Evolutionary conservation across 2,113 vertebrate genomes (phyloP), one percentile per base, ranked within the genome.

Genomic region (Microtus montanus): DNA sequence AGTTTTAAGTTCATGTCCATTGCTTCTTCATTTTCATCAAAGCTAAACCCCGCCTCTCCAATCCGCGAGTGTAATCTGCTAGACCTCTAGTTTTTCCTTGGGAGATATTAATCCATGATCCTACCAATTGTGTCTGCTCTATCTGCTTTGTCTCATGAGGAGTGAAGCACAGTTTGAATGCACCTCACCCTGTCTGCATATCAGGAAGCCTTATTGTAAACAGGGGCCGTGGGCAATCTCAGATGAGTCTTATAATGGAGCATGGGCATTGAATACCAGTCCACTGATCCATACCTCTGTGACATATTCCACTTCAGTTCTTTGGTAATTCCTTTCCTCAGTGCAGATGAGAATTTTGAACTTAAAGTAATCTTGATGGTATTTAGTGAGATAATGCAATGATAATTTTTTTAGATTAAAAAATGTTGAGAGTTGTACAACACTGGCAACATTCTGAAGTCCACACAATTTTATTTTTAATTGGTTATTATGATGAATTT

Each of bases 11-110:
- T 74, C 47, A 30, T 91, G 35, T 7, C 22, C 3, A 30, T 4
- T 44, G 41, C 2, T 75, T 47, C 14, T 87, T 2, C 28, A 74
- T 71, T 85, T 66, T 17, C 1, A 35, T 52, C 22, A 71, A 41
- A 82, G 22, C 4, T 24, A 61, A 17, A n/a, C 11, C 22, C 7
- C 1, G 0, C 13, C 12, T 12, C 2, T 3, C 8, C 41, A 28
- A 73, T 28, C 28, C 83, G 14, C 3, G 9, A 70, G 30, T 68
- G 17, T 19, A 33, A 7, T 68, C 47, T 91, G n/a, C 7, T 28
- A 58, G 10, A 5, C 3, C 33, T 94, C 7, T 79, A 8, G 33
- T 74, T 87, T 82, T 82, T 78, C 1, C 7, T 22, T 66, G 47
- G 49, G 30, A 33, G 20, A 26, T 54, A 7, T 71, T 54, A 33